Evolutionary conservation across 2,888 invertebrate genomes (phyloP).

Genomic region (Drosophila mettleri): DNA sequence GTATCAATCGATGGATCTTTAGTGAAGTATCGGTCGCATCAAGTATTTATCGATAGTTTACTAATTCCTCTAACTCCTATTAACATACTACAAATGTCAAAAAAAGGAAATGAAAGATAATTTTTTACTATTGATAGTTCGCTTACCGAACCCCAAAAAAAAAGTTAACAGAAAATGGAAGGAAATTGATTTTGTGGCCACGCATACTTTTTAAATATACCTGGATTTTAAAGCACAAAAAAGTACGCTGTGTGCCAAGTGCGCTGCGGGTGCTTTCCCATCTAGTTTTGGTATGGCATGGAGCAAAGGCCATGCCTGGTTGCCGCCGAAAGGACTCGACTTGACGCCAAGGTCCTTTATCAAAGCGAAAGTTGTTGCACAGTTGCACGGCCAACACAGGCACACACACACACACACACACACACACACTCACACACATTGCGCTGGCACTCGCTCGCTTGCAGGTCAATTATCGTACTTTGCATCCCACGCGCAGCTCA

Average conservation of each 20-base stretch:
- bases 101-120: too few relatives aligned
- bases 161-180: background rate
- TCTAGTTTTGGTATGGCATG: slow-evolving; percentile 36
- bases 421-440: slow-evolving; percentile 5
- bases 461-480: slow-evolving; percentile 77
- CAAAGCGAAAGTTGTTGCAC: slow-evolving; percentile 80
- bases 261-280: slow-evolving; percentile 41
- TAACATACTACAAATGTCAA: too few relatives aligned
- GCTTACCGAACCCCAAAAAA: background rate
- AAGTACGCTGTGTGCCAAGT: slow-evolving; percentile 31
- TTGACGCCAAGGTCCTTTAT: slow-evolving; percentile 77
- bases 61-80: too few relatives aligned
- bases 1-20: too few relatives aligned
- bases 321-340: slow-evolving; percentile 71
- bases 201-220: slow-evolving; percentile 19
- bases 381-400: slow-evolving; percentile 67
- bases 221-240: slow-evolving; percentile 38
- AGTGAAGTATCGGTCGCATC: too few relatives aligned
- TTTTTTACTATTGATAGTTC: background rate
- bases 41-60: too few relatives aligned
- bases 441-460: slow-evolving; percentile 45
- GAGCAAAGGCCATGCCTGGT: slow-evolving; percentile 58
- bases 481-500: slow-evolving; percentile 68
- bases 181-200: background rate
- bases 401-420: slow-evolving; percentile 21